Percentiles rank a stretch among this genome's conserved stretches.
Evolutionary conservation across 2,888 invertebrate species (phyloP).

Genomic region (Heteropelma amictum): DNA sequence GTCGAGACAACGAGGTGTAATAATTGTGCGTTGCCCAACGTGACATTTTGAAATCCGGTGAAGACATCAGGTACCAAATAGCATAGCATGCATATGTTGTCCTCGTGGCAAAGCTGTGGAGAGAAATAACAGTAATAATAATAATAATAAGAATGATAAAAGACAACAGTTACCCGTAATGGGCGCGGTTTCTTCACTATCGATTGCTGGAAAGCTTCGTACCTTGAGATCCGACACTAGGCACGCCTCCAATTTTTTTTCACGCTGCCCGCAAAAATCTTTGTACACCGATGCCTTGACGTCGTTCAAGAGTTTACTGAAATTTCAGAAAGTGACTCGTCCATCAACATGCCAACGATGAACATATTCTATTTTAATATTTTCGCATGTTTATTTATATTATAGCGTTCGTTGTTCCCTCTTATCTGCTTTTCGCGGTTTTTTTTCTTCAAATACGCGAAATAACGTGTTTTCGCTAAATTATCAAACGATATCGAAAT

Average conservation of each 20-base stretch:
- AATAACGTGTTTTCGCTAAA: not conserved
- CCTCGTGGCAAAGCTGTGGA: slow-evolving; percentile 88
- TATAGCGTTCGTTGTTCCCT: too few species aligned
- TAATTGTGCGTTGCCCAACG: slow-evolving; percentile 92
- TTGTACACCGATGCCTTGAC: slow-evolving; percentile 93
- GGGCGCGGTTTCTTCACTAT: not conserved
- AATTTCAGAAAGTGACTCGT: slow-evolving; percentile 62
- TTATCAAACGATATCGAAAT: not conserved
- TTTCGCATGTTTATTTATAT: too few species aligned
- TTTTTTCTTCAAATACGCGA: too few species aligned
- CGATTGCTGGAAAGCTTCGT: slow-evolving; percentile 38
- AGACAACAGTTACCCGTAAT: not conserved
- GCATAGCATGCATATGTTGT: slow-evolving; percentile 92
- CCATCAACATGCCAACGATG: too few species aligned
- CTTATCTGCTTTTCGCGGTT: too few species aligned
- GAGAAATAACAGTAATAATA: too few species aligned
- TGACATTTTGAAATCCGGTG: slow-evolving; percentile 91
- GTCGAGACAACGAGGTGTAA: slow-evolving; percentile 93
- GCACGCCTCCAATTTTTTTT: slow-evolving; percentile 86
- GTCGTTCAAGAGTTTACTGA: slow-evolving; percentile 79
- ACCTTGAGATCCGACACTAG: slow-evolving; percentile 90
- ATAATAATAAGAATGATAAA: not conserved
- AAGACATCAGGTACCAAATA: slow-evolving; percentile 96
- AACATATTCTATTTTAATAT: too few species aligned
- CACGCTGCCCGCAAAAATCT: slow-evolving; percentile 90